These are phyloP conservation scores for Myotis davidii DNA, from an alignment of 2,113 vertebrate species.

Conservation along the genomic window DNA sequence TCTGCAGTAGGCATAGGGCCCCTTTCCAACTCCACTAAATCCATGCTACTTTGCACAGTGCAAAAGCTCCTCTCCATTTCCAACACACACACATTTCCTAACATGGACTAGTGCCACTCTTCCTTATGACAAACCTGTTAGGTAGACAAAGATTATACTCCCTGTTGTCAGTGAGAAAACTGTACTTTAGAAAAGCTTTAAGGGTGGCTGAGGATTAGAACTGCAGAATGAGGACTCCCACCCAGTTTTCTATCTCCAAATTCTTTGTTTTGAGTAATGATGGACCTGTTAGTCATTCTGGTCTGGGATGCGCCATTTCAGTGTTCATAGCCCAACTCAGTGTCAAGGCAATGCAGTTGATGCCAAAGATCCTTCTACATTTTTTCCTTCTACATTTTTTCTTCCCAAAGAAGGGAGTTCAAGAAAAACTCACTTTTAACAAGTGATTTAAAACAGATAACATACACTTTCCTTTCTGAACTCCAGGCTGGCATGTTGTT, in stretches of 20 bases:
- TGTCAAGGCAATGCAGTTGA: not conserved
- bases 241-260: not conserved
- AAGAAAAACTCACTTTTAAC: slow-evolving; percentile 64
- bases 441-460: slow-evolving; percentile 63
- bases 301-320: not conserved
- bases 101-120: not conserved
- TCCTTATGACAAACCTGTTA: not conserved
- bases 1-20: not conserved
- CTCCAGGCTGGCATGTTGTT: not conserved
- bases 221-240: not conserved
- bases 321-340: not conserved
- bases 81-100: not conserved
- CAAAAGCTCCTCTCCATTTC: not conserved
- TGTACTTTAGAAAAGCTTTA: not conserved
- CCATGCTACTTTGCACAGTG: not conserved
- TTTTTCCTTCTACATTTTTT: not conserved
- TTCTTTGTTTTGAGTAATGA: not conserved
- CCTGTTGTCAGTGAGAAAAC: not conserved
- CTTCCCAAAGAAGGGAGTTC: slow-evolving; percentile 8
- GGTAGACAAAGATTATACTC: not conserved
- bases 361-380: not conserved
- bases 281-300: not conserved
- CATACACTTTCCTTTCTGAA: slow-evolving; percentile 55
- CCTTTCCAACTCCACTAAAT: not conserved
- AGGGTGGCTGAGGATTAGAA: not conserved